Base-by-base conservation (phyloP, 2,113 vertebrate genomes). In the Erythrocercus mccallii region DNA sequence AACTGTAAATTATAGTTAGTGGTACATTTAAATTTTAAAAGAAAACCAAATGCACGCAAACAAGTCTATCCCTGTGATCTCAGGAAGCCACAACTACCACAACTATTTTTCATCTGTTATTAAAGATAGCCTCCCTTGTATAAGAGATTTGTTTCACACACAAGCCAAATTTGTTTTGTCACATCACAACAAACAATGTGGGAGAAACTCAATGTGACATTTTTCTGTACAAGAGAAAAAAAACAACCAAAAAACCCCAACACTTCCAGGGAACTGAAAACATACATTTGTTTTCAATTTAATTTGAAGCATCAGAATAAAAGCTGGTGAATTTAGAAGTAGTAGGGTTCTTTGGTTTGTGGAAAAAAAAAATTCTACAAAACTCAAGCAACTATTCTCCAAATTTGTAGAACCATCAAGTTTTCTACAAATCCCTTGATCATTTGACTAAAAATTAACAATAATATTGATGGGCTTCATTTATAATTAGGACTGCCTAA, bases 31-130 rank as follows among this genome's bases (percentile, higher is more conserved):
- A 87, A 90, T 57, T 85, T 92, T 78, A 91, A 95, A 94, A 94
- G 74, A 86, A 97, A 98, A 95, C 57, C 85, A 96, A 97, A 95
- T 38, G 42, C 20, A 94, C 3, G 10, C 50, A 79, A 66, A 92
- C n/a, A 94, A 61, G 8, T 62, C 91, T 70, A 61, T 24, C 44
- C 40, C 50, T 95, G 18, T 86, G 96, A 95, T 94, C 37, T 93
- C 53, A 92, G 93, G 60, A 98, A 97, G 33, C 90, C 93, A 96
- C 83, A 95, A 84, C 20, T 44, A 95, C 90, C 94, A 96, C 92
- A 95, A 90, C 13, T 51, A 66, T 94, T 87, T 88, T 40, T 54
- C 23, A 91, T 64, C 30, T 93, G 88, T 72, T 88, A 95, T 93
- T 96, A 57, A 86, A 94, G 51, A 91, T 68, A 93, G 40, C 68